Evolutionary conservation across 2,797 vertebrate genomes (phyloP).

Genomic region (Petrocephalus schoutedeni): DNA sequence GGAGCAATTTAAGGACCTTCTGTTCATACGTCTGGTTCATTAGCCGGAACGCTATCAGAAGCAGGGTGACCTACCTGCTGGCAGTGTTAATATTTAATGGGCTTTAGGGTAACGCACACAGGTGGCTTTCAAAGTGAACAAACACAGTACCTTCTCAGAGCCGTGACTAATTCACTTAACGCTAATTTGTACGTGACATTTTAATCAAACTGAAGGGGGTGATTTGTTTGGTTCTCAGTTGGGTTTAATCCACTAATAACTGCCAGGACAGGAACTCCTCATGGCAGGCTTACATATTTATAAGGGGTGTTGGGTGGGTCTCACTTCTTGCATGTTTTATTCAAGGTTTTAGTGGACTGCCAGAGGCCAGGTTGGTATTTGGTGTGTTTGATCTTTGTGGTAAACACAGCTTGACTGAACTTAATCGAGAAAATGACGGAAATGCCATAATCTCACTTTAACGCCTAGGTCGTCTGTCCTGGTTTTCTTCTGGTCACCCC

Average conservation of each 20-base stretch:
- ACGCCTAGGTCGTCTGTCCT: conserved; percentile 8
- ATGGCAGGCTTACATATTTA: conserved; percentile 30
- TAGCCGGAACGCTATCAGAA: background rate
- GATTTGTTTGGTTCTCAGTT: background rate
- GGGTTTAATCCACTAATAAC: conserved; percentile 17
- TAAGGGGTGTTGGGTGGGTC: conserved; percentile 24
- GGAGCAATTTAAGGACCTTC: background rate
- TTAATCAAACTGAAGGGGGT: conserved; percentile 5
- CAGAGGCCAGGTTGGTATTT: conserved; percentile 14
- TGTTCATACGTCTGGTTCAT: background rate
- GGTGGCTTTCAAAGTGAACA: background rate
- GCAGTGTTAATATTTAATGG: background rate
- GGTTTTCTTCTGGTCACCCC: background rate
- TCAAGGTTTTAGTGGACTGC: conserved; percentile 21
- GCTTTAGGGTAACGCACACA: background rate
- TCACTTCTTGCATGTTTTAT: conserved; percentile 38
- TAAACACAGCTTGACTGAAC: conserved; percentile 12
- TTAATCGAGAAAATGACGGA: conserved; percentile 33
- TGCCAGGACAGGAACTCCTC: conserved; percentile 17
- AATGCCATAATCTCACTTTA: conserved; percentile 18
- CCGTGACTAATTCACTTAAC: background rate
- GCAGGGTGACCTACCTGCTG: background rate
- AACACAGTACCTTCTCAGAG: background rate
- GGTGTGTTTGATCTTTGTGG: conserved; percentile 24
- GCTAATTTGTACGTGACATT: conserved; percentile 12